Evolutionary conservation across 2,797 vertebrate genomes (phyloP), one percentile per base, ranked within the genome.

Genomic region (Acanthurus leucopareius): DNA sequence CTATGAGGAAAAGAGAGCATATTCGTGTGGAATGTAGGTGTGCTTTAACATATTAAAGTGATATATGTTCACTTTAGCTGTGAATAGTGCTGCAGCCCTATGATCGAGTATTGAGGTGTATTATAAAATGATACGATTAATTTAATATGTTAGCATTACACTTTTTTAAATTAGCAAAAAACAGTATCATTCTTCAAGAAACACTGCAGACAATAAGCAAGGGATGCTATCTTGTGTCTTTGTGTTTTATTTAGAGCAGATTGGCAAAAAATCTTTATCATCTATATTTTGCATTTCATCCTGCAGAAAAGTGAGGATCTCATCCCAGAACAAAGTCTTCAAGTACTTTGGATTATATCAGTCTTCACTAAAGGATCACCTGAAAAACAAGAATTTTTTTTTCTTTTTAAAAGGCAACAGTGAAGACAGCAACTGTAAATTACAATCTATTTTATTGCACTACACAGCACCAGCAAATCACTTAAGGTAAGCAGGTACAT

Each of bases 241-340:
- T 7, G 32, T 35, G 32, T 35, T 57, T 32, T 56, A n/a, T 49
- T 70, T 44, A 0, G 4, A 32, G 45, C 44, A 58, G 4, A 11
- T 71, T n/a, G 40, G 28, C 16, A 17, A 54, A 54, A 61, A 47
- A 48, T 67, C 28, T 9, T 56, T 62, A 8, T 54, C 10, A 19
- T 22, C 19, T 19, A 72, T 48, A 0, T 7, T 3, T 72, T 72
- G 28, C 40, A 20, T 19, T 54, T 66, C 48, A 66, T 78, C 48
- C 47, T 66, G 56, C 61, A 59, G 75, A 71, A 71, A 59, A 77
- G 71, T 52, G 38, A 70, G 2, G 38, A 38, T 20, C 38, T 77
- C 47, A 47, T 2, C 35, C 45, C 75, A 19, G 60, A 70, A 56
- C 44, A 32, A 63, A 42, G 44, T 42, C 52, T 48, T 48, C 42